Percentiles rank a stretch among this genome's conserved stretches.
phyloP scores from a whole-genome alignment of 2,888 invertebrate species.

The Lochmaea capreae region DNA sequence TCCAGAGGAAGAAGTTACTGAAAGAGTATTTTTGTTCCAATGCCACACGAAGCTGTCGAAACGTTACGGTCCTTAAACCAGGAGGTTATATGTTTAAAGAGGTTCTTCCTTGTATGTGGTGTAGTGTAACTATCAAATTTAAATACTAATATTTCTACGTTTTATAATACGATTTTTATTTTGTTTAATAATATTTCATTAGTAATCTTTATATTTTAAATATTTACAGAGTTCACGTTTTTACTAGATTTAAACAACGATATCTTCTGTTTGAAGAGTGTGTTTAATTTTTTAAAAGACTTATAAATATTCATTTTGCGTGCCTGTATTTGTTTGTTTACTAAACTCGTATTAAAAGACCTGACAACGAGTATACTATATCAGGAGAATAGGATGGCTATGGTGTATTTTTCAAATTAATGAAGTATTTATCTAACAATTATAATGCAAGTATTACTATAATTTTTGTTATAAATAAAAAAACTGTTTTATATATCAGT shows the following conservation, averaged over 20 bases:
- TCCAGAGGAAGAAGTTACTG: not conserved
- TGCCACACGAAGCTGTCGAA: not conserved
- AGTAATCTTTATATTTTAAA: no score
- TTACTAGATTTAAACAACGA: no score
- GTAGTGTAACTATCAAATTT: not conserved
- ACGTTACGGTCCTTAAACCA: not conserved
- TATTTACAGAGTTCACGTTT: no score
- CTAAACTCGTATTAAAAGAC: conserved; percentile 3
- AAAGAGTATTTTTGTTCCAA: not conserved
- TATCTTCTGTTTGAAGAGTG: no score
- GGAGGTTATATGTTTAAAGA: not conserved
- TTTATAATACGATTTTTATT: no score
- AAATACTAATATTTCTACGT: no score
- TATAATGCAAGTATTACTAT: not conserved
- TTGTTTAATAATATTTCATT: no score
- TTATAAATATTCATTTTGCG: not conserved
- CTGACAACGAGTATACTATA: not conserved
- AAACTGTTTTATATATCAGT: no score
- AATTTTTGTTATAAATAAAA: no score
- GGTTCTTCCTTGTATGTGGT: not conserved
- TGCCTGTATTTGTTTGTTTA: not conserved
- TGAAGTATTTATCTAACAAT: not conserved
- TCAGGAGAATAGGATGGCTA: not conserved
- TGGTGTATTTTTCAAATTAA: not conserved
- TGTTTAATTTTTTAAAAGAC: no score